Evolutionary conservation across 2,113 vertebrate genomes (phyloP), one percentile per base, ranked within the genome.

Genomic region (Ptyas mucosa): DNA sequence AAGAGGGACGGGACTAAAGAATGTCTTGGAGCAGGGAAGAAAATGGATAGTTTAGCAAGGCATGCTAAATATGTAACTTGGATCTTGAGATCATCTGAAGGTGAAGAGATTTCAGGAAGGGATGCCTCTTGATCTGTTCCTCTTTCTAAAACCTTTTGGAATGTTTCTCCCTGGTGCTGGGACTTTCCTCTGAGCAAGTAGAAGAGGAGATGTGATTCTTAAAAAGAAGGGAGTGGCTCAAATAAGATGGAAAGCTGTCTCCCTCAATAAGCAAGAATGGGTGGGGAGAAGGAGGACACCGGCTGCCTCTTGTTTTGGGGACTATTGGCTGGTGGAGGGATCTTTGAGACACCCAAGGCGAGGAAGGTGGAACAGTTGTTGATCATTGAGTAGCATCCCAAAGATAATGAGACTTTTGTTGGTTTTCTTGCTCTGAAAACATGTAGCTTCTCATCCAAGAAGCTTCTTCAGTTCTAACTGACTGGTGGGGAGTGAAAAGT

Each of bases 31-130:
- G 93, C 91, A 94, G 5, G 52, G 58, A 89, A 94, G 69, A 29
- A 2, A 91, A 87, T 57, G 93, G 58, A 93, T 93, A 81, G 52
- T 91, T 91, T 94, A 88, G 90, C 91, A 95, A 90, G 92, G 92
- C 93, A 93, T 91, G 54, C 89, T 85, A 94, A 53, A 53, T 53
- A 21, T 8, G 5, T 9, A 53, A 34, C 4, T 14, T 90, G 29
- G 61, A 90, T 75, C 20, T 51, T 21, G 52, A 89, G 89, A 46
- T 43, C 8, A 20, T 81, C 39, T 81, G n/a, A 39, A 39, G n/a
- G 15, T 81, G 15, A 81, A 81, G 69, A 75, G 5, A 3, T 75
- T 39, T 75, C 15, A 81, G n/a, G 15, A 81, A 81, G 12, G 18
- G 15, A 81, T 81, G 69, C 69, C n/a, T 75, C n/a, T 15, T 81